Evolutionary conservation across 2,888 invertebrate species (phyloP).

Genomic region (Parnassius smintheus): DNA sequence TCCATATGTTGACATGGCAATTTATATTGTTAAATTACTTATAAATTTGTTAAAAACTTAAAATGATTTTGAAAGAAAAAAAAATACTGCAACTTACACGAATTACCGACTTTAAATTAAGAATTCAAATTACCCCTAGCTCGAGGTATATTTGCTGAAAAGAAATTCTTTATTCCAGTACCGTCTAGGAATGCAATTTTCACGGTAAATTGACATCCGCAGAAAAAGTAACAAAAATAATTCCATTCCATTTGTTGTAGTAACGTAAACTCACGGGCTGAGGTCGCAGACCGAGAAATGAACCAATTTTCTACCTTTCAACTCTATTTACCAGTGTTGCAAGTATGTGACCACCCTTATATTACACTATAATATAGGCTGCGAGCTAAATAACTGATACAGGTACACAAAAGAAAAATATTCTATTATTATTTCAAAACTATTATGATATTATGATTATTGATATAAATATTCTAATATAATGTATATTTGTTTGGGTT

Average conservation of each 20-base stretch:
- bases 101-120: slow-evolving; percentile 40
- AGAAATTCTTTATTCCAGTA: slow-evolving; percentile 62
- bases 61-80: too few relatives aligned
- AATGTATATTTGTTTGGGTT: too few relatives aligned
- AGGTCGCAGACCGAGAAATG: slow-evolving; percentile 30
- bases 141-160: slow-evolving; percentile 43
- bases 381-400: slow-evolving; percentile 62
- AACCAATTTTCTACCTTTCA: slow-evolving; percentile 28
- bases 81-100: too few relatives aligned
- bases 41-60: too few relatives aligned
- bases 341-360: slow-evolving; percentile 21
- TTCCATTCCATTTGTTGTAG: slow-evolving; percentile 59
- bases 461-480: too few relatives aligned
- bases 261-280: slow-evolving; percentile 25
- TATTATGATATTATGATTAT: too few relatives aligned
- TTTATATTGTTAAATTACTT: too few relatives aligned
- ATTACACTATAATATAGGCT: slow-evolving; percentile 31
- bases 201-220: slow-evolving; percentile 40
- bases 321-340: slow-evolving; percentile 12
- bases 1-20: too few relatives aligned
- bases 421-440: too few relatives aligned
- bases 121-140: slow-evolving; percentile 46
- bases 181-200: slow-evolving; percentile 66
- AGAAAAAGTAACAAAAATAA: slow-evolving; percentile 65
- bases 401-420: slow-evolving; percentile 43